Conservation (phyloP, 2,113 vertebrate genomes). For the Petromus typicus region DNA sequence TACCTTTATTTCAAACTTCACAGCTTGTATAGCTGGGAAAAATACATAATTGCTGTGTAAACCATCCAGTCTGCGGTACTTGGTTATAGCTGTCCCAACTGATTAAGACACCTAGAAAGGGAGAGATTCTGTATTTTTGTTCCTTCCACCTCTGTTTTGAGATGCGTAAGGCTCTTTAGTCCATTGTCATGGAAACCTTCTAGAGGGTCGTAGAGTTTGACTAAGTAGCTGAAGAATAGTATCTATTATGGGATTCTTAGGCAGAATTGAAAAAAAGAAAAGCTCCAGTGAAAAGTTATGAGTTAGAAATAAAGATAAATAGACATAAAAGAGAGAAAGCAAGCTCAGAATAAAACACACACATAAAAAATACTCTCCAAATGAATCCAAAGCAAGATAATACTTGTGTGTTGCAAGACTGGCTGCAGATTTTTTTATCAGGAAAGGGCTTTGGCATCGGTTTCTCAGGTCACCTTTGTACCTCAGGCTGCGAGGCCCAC, state of each 20-base stretch:
- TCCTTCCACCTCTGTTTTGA: not conserved
- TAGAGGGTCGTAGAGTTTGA: not conserved
- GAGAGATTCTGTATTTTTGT: not conserved
- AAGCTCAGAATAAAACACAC: constrained; percentile 22
- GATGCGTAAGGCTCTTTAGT: not conserved
- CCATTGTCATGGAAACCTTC: not conserved
- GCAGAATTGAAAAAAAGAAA: not conserved
- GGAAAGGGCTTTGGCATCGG: not conserved
- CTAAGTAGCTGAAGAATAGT: not conserved
- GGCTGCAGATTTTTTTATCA: not conserved
- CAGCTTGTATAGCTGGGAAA: not conserved
- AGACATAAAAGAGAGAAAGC: not conserved
- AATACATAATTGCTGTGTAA: not conserved
- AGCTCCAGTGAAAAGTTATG: not conserved
- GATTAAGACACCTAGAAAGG: not conserved
- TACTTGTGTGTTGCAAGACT: not conserved
- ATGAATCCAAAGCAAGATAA: not conserved
- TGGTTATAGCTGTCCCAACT: not conserved
- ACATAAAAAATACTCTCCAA: not conserved
- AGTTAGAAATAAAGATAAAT: not conserved
- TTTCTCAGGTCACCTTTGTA: not conserved
- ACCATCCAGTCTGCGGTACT: not conserved
- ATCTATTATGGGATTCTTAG: not conserved
- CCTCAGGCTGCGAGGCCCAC: not conserved
- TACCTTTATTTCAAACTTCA: not conserved